These are phyloP conservation scores for Acleris sparsana DNA, from an alignment of 2,888 invertebrate species.

Conservation along the genomic window DNA sequence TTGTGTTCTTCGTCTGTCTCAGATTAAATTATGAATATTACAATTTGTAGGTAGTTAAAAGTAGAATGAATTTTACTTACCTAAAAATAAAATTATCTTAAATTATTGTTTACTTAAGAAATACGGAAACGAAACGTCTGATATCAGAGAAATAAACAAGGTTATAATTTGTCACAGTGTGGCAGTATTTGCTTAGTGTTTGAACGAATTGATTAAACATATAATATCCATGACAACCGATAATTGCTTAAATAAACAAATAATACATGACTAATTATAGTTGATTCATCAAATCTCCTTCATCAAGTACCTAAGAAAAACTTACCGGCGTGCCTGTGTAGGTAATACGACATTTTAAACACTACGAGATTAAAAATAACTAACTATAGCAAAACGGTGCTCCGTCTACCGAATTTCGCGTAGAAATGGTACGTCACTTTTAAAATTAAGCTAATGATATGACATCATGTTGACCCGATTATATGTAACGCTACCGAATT, in stretches of 20 bases:
- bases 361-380: conserved; percentile 34
- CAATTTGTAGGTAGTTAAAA: too few relatives aligned
- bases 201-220: conserved; percentile 23
- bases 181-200: neutral
- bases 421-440: conserved; percentile 72
- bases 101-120: neutral
- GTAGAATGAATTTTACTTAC: too few relatives aligned
- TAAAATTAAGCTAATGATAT: conserved; percentile 72
- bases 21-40: too few relatives aligned
- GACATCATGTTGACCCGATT: conserved; percentile 78
- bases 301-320: conserved; percentile 34
- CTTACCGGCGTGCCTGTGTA: conserved; percentile 65
- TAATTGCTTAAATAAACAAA: conserved; percentile 19
- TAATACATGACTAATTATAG: conserved; percentile 2
- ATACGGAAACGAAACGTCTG: neutral
- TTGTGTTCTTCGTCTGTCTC: too few relatives aligned
- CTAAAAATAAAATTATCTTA: too few relatives aligned
- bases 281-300: neutral
- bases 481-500: conserved; percentile 52
- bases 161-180: conserved; percentile 3
- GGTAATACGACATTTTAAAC: conserved; percentile 63
- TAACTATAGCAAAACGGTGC: conserved; percentile 43
- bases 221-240: conserved; percentile 23
- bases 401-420: conserved; percentile 55
- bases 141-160: neutral